These are phyloP conservation scores for Sphecodes monilicornis DNA, from an alignment of 2,888 invertebrate genomes.

Conservation along the genomic window DNA sequence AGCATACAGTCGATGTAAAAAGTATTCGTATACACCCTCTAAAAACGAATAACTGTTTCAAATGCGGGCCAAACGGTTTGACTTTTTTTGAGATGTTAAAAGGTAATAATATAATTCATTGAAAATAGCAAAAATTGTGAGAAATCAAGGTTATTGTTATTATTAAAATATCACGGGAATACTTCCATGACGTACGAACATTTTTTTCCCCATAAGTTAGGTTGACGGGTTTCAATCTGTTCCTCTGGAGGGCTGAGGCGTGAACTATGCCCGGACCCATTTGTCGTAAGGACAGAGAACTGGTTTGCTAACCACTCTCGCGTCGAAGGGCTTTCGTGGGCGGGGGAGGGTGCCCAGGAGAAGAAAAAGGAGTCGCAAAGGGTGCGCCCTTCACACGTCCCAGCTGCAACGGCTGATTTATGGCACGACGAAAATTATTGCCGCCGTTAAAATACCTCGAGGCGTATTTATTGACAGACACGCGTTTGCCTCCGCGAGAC, in stretches of 20 bases:
- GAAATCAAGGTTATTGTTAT: background rate
- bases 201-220: constrained; percentile 14
- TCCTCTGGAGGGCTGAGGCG: background rate
- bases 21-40: too few relatives aligned
- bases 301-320: constrained; percentile 47
- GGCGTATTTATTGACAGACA: constrained; percentile 73
- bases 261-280: constrained; percentile 21
- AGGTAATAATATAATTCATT: too few relatives aligned
- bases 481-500: constrained; percentile 46
- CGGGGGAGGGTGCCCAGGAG: constrained; percentile 20
- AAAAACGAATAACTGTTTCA: too few relatives aligned
- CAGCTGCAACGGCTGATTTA: constrained; percentile 66
- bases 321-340: constrained; percentile 30
- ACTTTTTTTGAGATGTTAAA: too few relatives aligned
- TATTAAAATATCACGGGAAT: background rate
- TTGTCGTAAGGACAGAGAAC: constrained; percentile 31
- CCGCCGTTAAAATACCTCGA: constrained; percentile 74
- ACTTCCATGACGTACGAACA: background rate
- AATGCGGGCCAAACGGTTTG: too few relatives aligned
- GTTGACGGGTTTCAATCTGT: constrained; percentile 16
- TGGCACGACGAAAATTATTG: constrained; percentile 77
- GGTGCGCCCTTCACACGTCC: constrained; percentile 61
- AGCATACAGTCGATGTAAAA: too few relatives aligned
- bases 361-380: constrained; percentile 39
- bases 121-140: too few relatives aligned